Base-by-base conservation (phyloP, 2,888 invertebrate species). In the Synergus itoensis region DNA sequence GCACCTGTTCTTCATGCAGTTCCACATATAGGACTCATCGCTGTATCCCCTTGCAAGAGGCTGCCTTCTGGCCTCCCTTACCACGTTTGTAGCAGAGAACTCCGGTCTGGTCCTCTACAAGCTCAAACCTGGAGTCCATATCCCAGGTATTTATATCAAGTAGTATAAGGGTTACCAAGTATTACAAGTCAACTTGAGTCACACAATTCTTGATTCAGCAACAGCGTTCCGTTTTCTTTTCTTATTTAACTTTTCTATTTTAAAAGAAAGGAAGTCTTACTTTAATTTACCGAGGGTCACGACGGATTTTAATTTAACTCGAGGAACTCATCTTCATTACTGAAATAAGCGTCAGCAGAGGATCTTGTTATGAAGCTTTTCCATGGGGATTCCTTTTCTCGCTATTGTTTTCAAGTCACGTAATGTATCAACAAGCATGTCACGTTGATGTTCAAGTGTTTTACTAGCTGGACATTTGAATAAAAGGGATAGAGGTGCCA, bases 371-470 rank as follows among this genome's bases (percentile, higher is more conserved):
- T 45, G 12, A 18, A 14, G 28, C 4, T 14, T 62, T 21, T 28
- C 14, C 62, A 45, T 5, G 43, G 69, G 28, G 4, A 28, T 28
- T 18, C 12, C 21, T 69, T 69, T 48, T 36, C 28, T 62, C 7
- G 62, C 62, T 28, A 5, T 62, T 62, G 28, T 48, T 53, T 16
- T 53, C 14, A 21, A 21, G 73, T 53, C 53, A 53, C 73, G 73
- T 73, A 53, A 73, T 57, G 18, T 48, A 53, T 73, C 53, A 73
- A 53, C 48, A 73, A 53, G 53, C 53, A 48, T n/a, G 53, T 73
- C 73, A 73, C 73, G 73, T 73, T 73, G 36, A 53, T 16, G n/a
- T 73, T 53, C 53, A 73, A 73, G 48, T 73, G 73, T 73, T 73
- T 73, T 73, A 73, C 36, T 73, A 12, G 48, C 28, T 73, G 53